Evolutionary conservation across 2,797 vertebrate genomes (phyloP).

Genomic region (Anguilla megastoma): DNA sequence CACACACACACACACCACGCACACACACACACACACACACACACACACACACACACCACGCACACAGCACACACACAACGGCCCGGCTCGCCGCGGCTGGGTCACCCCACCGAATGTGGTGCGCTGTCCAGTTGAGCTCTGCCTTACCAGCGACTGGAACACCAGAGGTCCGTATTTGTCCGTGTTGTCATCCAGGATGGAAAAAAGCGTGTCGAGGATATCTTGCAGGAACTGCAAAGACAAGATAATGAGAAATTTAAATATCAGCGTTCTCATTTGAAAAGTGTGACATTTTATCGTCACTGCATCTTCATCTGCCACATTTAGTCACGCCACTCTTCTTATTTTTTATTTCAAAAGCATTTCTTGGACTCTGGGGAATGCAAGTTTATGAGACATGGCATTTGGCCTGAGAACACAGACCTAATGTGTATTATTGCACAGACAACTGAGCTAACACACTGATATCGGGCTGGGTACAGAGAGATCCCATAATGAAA

Average conservation of each 20-base stretch:
- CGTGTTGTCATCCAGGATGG: constrained; percentile 98
- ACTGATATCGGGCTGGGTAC: background rate
- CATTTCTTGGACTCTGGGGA: background rate
- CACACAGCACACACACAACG: background rate
- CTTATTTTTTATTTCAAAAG: background rate
- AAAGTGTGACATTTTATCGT: background rate
- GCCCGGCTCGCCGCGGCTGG: background rate
- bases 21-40: too few relatives aligned
- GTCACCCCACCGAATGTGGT: background rate
- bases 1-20: too few relatives aligned
- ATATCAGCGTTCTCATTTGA: background rate
- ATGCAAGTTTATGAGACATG: background rate
- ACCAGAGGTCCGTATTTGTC: constrained; percentile 97
- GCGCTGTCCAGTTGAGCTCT: background rate
- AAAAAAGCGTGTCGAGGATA: constrained; percentile 95
- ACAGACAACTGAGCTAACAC: background rate
- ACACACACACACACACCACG: background rate
- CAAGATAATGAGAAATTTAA: constrained; percentile 37
- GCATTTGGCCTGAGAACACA: background rate
- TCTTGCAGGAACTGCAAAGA: constrained; percentile 91
- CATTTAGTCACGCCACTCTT: background rate
- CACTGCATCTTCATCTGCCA: background rate
- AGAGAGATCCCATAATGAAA: too few relatives aligned
- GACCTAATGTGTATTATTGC: background rate
- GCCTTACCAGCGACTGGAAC: constrained; percentile 96